Conservation (phyloP, 2,888 invertebrate genomes). For the Cylloceria caligata region DNA sequence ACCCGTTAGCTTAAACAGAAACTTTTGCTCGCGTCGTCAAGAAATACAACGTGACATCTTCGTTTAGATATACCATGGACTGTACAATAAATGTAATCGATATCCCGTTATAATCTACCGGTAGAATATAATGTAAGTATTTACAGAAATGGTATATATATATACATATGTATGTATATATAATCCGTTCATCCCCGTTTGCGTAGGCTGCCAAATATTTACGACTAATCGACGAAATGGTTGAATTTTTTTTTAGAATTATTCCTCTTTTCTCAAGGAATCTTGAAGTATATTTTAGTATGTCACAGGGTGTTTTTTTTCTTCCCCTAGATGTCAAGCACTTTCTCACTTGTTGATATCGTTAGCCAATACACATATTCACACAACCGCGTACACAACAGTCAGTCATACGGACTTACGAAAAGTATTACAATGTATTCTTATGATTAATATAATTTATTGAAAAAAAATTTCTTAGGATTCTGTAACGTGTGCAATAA, state of each 20-base stretch:
- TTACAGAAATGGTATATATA: conserved; percentile 59
- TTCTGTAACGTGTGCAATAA: conserved; percentile 7
- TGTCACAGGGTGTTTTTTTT: background rate
- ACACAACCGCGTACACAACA: conserved; percentile 8
- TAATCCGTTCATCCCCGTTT: conserved; percentile 40
- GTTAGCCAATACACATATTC: conserved; percentile 31
- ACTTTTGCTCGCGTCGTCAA: conserved; percentile 26
- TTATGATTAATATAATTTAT: conserved; percentile 37
- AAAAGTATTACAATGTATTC: conserved; percentile 42
- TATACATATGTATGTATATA: conserved; percentile 38
- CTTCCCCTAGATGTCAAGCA: conserved; percentile 20
- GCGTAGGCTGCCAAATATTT: conserved; percentile 40
- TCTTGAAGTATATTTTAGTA: conserved; percentile 26
- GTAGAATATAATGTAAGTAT: conserved; percentile 65
- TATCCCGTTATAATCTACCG: conserved; percentile 58
- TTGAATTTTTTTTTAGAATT: conserved; percentile 49
- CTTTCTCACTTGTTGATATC: conserved; percentile 51
- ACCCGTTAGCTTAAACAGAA: background rate
- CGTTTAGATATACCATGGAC: conserved; percentile 63
- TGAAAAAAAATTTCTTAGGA: conserved; percentile 25
- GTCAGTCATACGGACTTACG: conserved; percentile 24
- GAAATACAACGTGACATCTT: conserved; percentile 50
- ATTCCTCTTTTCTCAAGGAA: conserved; percentile 33
- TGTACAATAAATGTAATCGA: conserved; percentile 65
- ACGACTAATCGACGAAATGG: conserved; percentile 39